Percentiles rank a stretch among this genome's conserved stretches.
Conservation (phyloP, 2,113 vertebrate species). For the Butorides virescens region DNA sequence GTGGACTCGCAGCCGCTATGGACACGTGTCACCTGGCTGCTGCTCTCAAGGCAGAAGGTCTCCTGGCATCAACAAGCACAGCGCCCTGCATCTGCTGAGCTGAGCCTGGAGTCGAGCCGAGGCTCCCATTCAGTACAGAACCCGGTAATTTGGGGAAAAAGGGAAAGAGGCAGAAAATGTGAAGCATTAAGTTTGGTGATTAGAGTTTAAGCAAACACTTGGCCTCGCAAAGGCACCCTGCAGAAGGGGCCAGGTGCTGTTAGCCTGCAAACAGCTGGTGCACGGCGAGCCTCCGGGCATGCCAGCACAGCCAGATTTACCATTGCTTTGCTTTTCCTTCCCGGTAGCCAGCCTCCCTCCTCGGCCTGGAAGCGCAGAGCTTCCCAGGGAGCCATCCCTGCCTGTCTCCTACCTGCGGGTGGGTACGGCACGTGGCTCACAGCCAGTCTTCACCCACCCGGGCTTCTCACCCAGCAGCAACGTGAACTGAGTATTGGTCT, state of each 20-base stretch:
- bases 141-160: neutral
- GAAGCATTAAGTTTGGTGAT: neutral
- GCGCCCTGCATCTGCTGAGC: neutral
- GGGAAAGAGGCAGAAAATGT: neutral
- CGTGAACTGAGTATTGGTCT: neutral
- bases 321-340: neutral
- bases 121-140: neutral
- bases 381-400: neutral
- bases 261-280: neutral
- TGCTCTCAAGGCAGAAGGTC: neutral
- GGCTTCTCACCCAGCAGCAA: neutral
- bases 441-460: accelerated
- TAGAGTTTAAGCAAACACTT: neutral
- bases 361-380: neutral
- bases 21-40: neutral
- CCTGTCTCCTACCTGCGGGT: neutral
- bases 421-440: accelerated
- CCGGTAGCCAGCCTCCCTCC: neutral
- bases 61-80: neutral
- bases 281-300: neutral
- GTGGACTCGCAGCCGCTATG: neutral
- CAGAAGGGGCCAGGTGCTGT: neutral
- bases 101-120: neutral
- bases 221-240: accelerated
- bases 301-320: neutral